Base-by-base conservation (phyloP, 2,888 invertebrate genomes). In the Girardia tigrina region DNA sequence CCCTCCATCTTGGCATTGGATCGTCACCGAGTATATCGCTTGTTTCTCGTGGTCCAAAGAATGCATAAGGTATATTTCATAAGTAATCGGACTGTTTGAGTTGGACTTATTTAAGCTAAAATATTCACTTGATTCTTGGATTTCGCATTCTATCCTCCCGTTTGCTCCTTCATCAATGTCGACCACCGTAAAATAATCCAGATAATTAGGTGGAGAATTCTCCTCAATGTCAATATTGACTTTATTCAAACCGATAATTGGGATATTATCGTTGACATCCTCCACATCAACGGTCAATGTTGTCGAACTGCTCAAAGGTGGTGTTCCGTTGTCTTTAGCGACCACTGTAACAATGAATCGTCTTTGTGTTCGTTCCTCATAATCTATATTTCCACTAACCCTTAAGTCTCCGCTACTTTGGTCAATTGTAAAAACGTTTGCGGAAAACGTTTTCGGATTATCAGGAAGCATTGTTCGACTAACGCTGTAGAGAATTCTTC, bases 401-500 rank as follows among this genome's bases (percentile, higher is more conserved):
- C 23, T 56, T n/a, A 56, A 12, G n/a, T 56, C 56, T 56, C 56
- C 56, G 2, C 8, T 56, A 8, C n/a, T 56, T 8, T n/a, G 23
- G n/a, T 56, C 56, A 2, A 56, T 56, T 2, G 56, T 56, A 56
- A 56, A 56, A 8, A 56, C 6, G 23, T 56, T 56, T 2, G 20
- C 56, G n/a, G 56, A 56, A 56, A 56, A 56, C 23, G 56, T 56
- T 56, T 56, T 56, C 56, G 56, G 56, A 56, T 20, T 56, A 56
- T 56, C 56, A 20, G 20, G 4, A 8, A 56, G 20, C 4, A 56
- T 56, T 8, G 23, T 56, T 16, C 56, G 4, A 20, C 56, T 23
- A 4, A 56, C 23, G 4, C 8, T 8, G n/a, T 56, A 56, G 4
- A 23, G 4, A n/a, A 56, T n/a, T n/a, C 23, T 56, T 12, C 56